Percentiles rank a stretch among this genome's conserved stretches.
phyloP scores from a whole-genome alignment of 2,113 vertebrate species.

The Pelodiscus sinensis region DNA sequence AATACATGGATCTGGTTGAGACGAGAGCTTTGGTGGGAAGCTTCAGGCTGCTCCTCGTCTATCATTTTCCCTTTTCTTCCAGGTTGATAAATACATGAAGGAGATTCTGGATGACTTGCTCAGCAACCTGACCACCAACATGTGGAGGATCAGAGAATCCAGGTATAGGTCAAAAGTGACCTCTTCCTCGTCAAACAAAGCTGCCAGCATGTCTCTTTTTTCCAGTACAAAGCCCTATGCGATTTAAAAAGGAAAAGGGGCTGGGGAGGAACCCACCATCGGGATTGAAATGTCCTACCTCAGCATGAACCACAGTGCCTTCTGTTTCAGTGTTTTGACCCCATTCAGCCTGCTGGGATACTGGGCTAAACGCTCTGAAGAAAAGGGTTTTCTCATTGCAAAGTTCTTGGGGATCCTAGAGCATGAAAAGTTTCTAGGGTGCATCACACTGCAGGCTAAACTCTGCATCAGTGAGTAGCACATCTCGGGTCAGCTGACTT shows the following conservation, averaged over 20 bases:
- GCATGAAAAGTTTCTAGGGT: not conserved
- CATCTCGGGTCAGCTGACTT: not conserved
- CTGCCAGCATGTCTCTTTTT: not conserved
- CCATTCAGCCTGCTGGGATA: not conserved
- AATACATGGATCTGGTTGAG: not conserved
- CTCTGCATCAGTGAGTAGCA: not conserved
- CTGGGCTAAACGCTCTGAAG: not conserved
- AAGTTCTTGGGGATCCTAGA: not conserved
- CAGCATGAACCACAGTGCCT: not conserved
- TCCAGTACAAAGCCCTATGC: not conserved
- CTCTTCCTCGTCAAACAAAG: not conserved
- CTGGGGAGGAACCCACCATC: not conserved
- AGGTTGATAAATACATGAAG: slow-evolving; percentile 97
- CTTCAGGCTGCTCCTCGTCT: not conserved
- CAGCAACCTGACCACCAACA: slow-evolving; percentile 92
- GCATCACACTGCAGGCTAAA: not conserved
- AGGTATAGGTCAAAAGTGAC: slow-evolving; percentile 79
- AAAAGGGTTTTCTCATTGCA: not conserved
- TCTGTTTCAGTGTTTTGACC: not conserved
- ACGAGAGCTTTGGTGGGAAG: not conserved
- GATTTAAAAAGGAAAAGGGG: not conserved
- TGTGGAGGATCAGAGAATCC: slow-evolving; percentile 97
- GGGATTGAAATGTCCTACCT: too few species aligned
- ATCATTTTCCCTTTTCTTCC: slow-evolving; percentile 47
- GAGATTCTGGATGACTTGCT: slow-evolving; percentile 96